Evolutionary conservation across 2,113 vertebrate genomes (phyloP).

Genomic region (Thinocorus orbignyianus): DNA sequence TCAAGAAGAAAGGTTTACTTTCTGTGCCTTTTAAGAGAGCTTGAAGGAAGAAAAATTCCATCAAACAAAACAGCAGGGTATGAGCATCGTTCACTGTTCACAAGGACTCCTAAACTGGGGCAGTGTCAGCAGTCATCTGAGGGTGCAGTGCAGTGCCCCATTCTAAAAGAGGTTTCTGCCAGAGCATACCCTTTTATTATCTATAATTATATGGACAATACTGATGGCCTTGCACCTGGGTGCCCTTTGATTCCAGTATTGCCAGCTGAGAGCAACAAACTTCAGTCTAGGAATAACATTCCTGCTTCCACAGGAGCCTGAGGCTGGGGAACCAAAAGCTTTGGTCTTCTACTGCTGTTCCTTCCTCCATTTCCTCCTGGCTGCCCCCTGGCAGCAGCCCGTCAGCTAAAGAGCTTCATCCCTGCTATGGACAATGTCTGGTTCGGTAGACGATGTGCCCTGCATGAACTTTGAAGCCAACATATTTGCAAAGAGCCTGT

Average conservation of each 20-base stretch:
- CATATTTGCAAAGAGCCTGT: constrained; percentile 82
- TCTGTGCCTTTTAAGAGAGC: neutral
- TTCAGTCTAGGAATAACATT: neutral
- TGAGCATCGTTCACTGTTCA: neutral
- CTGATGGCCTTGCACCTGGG: neutral
- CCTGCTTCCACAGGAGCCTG: constrained; percentile 4
- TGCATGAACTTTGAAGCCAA: constrained; percentile 84
- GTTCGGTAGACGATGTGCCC: constrained; percentile 56
- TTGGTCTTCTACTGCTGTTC: neutral
- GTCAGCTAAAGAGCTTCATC: neutral
- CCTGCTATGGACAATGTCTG: constrained; percentile 73
- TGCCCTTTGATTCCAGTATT: neutral
- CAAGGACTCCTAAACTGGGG: neutral
- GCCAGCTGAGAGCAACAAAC: neutral
- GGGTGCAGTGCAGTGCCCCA: neutral
- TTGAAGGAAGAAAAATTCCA: neutral
- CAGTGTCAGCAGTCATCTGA: neutral
- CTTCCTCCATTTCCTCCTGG: neutral
- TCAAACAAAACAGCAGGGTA: neutral
- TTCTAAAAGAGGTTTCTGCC: neutral
- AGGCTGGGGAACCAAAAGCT: neutral
- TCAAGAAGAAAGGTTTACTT: neutral
- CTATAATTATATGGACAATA: neutral
- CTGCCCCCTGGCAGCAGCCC: neutral
- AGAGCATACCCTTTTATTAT: neutral